Evolutionary conservation across 2,113 vertebrate genomes (phyloP).

Genomic region (Hemiprocne comata): DNA sequence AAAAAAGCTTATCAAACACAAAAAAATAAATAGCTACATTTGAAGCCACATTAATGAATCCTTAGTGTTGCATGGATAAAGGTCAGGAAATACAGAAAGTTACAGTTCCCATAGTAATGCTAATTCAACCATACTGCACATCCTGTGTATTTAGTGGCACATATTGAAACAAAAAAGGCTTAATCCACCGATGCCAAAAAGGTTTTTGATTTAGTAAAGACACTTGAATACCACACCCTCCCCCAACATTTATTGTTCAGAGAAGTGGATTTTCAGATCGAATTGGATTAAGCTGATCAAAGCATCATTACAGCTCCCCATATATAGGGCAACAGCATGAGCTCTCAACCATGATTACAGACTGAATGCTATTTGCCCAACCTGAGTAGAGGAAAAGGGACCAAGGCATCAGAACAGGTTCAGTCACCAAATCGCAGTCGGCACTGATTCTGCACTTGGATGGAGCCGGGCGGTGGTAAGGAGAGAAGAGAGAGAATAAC

Average conservation of each 20-base stretch:
- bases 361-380: neutral
- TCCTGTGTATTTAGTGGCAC: neutral
- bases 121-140: neutral
- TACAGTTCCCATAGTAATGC: slow-evolving; percentile 21
- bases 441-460: neutral
- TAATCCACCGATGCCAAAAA: neutral
- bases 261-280: neutral
- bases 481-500: neutral
- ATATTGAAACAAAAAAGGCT: neutral
- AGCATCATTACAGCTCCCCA: neutral
- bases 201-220: neutral
- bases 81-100: slow-evolving; percentile 9
- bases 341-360: neutral
- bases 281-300: neutral
- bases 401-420: neutral
- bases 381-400: neutral
- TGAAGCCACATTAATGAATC: neutral
- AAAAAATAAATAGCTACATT: neutral
- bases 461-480: neutral
- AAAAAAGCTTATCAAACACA: neutral
- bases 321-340: neutral
- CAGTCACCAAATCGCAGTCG: neutral
- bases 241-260: neutral
- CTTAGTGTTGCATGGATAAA: neutral
- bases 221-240: neutral